These are phyloP conservation scores for Cosmorhoe ocellata DNA, from an alignment of 2,888 invertebrate genomes.

Conservation along the genomic window DNA sequence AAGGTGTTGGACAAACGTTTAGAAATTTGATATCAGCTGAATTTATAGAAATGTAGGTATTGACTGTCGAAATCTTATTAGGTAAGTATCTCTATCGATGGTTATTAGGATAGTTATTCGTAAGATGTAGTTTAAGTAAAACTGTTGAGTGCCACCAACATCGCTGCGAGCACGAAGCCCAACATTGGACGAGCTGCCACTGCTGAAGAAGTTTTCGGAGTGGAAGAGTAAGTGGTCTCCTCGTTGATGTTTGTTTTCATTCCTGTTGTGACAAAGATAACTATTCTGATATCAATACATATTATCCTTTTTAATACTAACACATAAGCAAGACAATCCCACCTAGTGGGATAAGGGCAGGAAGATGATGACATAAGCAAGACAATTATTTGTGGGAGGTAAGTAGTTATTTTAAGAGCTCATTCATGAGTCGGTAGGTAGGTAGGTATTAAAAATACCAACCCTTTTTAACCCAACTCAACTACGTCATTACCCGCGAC, in stretches of 20 bases:
- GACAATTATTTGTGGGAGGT: no score
- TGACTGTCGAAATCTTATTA: slow-evolving; percentile 3
- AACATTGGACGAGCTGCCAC: slow-evolving; percentile 34
- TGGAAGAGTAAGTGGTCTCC: slow-evolving; percentile 53
- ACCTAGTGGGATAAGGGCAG: no score
- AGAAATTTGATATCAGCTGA: no score
- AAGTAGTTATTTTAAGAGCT: no score
- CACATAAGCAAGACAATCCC: no score
- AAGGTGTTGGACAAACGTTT: background rate
- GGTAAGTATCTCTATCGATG: background rate
- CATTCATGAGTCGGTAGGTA: no score
- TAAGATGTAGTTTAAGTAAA: slow-evolving; percentile 44
- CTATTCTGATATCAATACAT: background rate
- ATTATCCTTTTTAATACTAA: no score
- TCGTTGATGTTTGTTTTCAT: slow-evolving; percentile 39
- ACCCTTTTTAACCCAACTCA: no score
- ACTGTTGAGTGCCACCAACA: slow-evolving; percentile 40
- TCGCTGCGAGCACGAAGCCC: slow-evolving; percentile 39
- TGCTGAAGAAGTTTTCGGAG: slow-evolving; percentile 54
- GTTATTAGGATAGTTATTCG: background rate
- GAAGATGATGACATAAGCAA: no score
- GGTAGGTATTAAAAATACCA: no score
- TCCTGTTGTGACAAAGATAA: slow-evolving; percentile 28
- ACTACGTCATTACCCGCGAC: no score
- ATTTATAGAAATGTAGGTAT: background rate